Base-by-base conservation (phyloP, 2,888 invertebrate species). In the Scaptomyza caliginosa region DNA sequence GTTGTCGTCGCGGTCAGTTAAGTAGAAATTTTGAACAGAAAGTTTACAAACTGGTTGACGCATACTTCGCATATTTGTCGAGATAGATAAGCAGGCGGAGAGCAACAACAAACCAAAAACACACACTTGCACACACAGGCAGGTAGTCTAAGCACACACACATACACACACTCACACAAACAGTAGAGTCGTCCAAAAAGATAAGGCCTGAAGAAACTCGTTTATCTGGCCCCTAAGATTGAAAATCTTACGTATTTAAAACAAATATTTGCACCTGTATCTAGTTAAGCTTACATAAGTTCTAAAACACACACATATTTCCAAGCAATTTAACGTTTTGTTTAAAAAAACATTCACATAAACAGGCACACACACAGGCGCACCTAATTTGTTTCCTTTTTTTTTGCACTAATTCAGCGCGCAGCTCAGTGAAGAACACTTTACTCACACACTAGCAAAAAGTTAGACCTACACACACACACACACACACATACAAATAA, bases 41-140 rank as follows among this genome's bases (percentile, higher is more conserved):
- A 77, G 86, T 86, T 75, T 75, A 77, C 74, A 84, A 84, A 84
- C 88, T 74, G 86, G 88, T 84, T 88, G 84, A 88, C 88, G 83
- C 84, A 86, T 88, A 71, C 77, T 75, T 86, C 74, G 83, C 83
- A 84, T 84, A 87, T 84, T 87, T 84, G 77, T 82, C 51, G 54
- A 67, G 76, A 85, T 85, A 83, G 88, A 83, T 83, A 83, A 86
- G 85, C 82, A 77, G 54, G n/a, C 56, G 11, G 48, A 43, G 58
- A 32, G 39, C 50, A 57, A 50, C 55, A 52, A 73, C 51, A 60
- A 43, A 55, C 48, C 21, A 28, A 28, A 24, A 24, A 51, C 43
- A 62, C 28, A 49, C 49, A 62, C 19, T 11, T 3, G n/a, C 30
- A 57, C 32, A 40, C 34, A 39, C n/a, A 45, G 13, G 16, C 16